Evolutionary conservation across 2,888 invertebrate genomes (phyloP).

Genomic region (Pomacea canaliculata): DNA sequence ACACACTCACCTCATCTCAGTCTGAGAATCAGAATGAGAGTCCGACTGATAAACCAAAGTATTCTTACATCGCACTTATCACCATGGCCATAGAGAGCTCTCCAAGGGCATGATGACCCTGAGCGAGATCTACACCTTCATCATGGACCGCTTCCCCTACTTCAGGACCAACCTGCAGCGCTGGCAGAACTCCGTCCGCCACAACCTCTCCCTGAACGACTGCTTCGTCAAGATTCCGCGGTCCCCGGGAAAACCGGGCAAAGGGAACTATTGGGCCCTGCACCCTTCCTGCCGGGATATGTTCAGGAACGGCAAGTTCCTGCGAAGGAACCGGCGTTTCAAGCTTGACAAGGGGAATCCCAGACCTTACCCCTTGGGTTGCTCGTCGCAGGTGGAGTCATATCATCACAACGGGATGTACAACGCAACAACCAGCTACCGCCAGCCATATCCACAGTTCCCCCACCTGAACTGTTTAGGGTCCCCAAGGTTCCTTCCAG

Average conservation of each 20-base stretch:
- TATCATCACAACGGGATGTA: no score
- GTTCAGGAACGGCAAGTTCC: conserved; percentile 69
- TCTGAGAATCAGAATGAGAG: conserved; percentile 36
- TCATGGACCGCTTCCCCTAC: conserved; percentile 90
- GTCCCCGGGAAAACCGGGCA: conserved; percentile 66
- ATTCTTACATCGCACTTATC: conserved; percentile 97
- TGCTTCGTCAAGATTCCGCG: conserved; percentile 90
- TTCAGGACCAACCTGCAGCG: conserved; percentile 86
- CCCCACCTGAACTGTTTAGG: no score
- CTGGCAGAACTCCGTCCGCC: conserved; percentile 76
- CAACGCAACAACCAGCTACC: no score
- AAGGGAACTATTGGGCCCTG: conserved; percentile 70
- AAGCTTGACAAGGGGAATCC: conserved; percentile 48
- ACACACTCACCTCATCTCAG: conserved; percentile 40
- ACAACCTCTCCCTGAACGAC: conserved; percentile 95
- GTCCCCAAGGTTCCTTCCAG: no score
- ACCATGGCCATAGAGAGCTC: conserved; percentile 99
- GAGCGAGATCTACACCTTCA: conserved; percentile 90
- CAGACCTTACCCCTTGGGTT: no score
- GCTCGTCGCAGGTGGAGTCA: no score
- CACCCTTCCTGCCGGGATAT: conserved; percentile 68
- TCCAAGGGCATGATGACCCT: conserved; percentile 93
- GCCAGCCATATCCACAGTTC: no score
- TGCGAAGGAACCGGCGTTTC: conserved; percentile 66
- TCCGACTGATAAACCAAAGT: conserved; percentile 90